Conservation (phyloP, 2,113 vertebrate species). For the Amazona vittata region DNA sequence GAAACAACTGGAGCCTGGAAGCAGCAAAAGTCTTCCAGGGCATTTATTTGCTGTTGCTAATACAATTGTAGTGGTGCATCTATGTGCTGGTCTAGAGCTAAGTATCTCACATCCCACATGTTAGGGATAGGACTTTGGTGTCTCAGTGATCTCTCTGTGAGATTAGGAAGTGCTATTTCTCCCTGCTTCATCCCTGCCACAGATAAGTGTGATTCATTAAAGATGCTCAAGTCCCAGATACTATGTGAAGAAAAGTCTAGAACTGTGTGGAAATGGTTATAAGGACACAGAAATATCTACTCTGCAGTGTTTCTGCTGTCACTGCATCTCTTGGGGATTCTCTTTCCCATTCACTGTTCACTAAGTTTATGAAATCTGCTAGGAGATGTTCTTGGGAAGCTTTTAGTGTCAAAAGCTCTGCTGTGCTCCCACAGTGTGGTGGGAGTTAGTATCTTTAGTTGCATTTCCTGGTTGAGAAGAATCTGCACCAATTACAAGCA, state of each 20-base stretch:
- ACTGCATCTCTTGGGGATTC: background rate
- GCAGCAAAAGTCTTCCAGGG: background rate
- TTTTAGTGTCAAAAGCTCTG: background rate
- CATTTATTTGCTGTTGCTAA: background rate
- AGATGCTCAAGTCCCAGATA: background rate
- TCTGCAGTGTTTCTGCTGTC: background rate
- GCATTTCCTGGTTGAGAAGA: background rate
- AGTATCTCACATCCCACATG: background rate
- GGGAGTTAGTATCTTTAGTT: background rate
- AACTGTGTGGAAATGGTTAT: background rate
- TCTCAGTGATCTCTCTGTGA: background rate
- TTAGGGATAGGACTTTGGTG: background rate
- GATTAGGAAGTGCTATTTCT: background rate
- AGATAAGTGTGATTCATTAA: background rate
- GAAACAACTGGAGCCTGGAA: background rate
- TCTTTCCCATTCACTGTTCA: background rate
- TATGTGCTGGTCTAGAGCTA: background rate
- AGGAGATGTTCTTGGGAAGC: background rate
- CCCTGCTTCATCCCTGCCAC: background rate
- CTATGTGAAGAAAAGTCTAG: background rate
- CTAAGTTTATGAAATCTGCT: background rate
- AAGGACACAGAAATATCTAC: background rate
- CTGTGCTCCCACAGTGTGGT: background rate
- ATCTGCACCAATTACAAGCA: background rate
- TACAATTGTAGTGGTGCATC: background rate